Evolutionary conservation across 2,113 vertebrate genomes (phyloP).

Genomic region (Piprites chloris): DNA sequence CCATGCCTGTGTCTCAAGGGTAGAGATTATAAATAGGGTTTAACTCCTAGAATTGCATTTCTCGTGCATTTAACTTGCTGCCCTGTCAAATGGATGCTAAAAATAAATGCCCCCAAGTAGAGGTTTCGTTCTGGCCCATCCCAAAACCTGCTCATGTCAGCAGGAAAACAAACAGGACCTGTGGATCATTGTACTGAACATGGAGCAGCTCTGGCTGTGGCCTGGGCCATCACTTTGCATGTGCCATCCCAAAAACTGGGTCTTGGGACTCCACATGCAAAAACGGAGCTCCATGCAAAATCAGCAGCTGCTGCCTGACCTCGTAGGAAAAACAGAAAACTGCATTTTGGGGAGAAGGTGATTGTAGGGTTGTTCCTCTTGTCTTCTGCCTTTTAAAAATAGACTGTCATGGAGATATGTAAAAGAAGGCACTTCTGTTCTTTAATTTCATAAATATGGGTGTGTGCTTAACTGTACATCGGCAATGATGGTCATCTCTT

Average conservation of each 20-base stretch:
- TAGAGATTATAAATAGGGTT: background rate
- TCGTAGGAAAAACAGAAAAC: background rate
- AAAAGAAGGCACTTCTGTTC: background rate
- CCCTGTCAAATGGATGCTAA: background rate
- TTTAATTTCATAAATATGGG: background rate
- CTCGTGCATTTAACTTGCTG: background rate
- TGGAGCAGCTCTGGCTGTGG: background rate
- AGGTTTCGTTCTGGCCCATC: background rate
- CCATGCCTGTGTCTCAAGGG: background rate
- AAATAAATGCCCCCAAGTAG: background rate
- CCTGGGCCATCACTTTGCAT: background rate
- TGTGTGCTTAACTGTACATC: background rate
- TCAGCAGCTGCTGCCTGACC: background rate
- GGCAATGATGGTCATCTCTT: background rate
- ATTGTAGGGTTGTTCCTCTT: background rate
- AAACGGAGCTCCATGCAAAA: background rate
- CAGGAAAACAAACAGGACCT: background rate
- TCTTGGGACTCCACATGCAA: constrained; percentile 1
- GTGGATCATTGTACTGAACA: background rate
- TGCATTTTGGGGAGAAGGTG: background rate
- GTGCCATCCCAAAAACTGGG: background rate
- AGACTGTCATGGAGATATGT: background rate
- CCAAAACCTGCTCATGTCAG: background rate
- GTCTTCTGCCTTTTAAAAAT: background rate
- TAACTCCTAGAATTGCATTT: background rate